phyloP scores from a whole-genome alignment of 1,140 invertebrate genomes.

The Brachionus paranguensis region DNA sequence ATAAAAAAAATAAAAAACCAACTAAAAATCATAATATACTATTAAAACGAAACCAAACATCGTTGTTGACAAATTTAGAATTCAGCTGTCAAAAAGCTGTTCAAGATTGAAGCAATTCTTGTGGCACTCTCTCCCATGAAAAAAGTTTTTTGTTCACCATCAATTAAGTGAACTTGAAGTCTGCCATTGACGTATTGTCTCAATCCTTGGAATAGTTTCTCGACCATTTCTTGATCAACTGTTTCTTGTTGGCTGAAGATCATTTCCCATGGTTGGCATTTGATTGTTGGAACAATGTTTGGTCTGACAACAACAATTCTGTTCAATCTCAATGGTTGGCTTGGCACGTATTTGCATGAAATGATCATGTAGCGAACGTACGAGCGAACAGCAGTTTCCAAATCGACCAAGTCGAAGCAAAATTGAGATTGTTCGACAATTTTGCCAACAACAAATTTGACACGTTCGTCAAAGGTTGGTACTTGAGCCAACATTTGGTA shows the following conservation, averaged over 20 bases:
- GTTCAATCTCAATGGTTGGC: background rate
- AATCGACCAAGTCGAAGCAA: background rate
- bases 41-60: background rate
- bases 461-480: constrained; percentile 3
- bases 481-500: background rate
- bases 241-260: background rate
- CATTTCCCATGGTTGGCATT: background rate
- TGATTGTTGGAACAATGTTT: background rate
- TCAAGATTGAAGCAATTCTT: background rate
- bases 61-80: background rate
- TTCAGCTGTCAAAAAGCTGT: background rate
- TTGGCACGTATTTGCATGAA: constrained; percentile 15
- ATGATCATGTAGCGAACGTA: background rate
- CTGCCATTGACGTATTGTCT: background rate
- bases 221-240: background rate
- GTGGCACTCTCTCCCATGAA: background rate
- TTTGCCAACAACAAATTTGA: constrained; percentile 17
- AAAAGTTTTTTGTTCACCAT: background rate
- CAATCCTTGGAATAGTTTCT: background rate
- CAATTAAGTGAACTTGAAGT: background rate
- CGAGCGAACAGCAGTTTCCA: background rate
- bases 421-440: constrained; percentile 4
- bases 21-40: background rate
- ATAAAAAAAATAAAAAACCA: background rate
- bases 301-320: constrained; percentile 13